Evolutionary conservation across 2,797 vertebrate species (phyloP), one percentile per base, ranked within the genome.

Genomic region (Vultur gryphus): DNA sequence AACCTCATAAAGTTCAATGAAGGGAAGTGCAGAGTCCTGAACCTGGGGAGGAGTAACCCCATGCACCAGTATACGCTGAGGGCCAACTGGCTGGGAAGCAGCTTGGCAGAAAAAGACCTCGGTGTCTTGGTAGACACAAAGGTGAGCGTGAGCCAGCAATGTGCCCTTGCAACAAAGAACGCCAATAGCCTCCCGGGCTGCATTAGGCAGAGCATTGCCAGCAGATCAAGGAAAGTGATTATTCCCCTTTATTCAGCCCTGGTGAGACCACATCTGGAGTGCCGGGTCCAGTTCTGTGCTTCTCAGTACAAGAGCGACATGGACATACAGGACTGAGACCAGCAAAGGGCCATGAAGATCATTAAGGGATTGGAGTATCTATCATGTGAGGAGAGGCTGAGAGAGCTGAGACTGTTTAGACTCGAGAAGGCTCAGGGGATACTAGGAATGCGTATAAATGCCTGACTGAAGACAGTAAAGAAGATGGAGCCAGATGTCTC

Each of bases 71-170:
- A 70, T 4, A 6, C 3, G 13, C 66, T 58, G 41, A 1, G 2
- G 28, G 29, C 25, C 54, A n/a, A 6, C 24, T 31, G 55, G 5
- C 25, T 71, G 49, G 31, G 46, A 76, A 77, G n/a, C 48, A 75
- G 65, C 41, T 28, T 43, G 28, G 75, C 58, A 79, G 61, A 24
- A 48, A 49, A 65, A 4, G 43, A 44, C n/a, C 48, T 25, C 1
- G 1, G 29, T 5, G 10, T 33, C 10, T 41, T 7, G 31, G 49
- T 10, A 89, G 81, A 76, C 61, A 75, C 20, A 16, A 44, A 66
- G 54, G 21, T 33, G 69, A 86, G 59, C 0, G 0, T 10, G n/a
- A 80, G 71, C 16, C 85, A 86, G 83, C 31, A 37, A 21, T 0
- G 13, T 9, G 52, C 16, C 57, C 52, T 31, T 84, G 65, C 25